phyloP scores from a whole-genome alignment of 2,888 invertebrate species.

The Tridacna crocea region DNA sequence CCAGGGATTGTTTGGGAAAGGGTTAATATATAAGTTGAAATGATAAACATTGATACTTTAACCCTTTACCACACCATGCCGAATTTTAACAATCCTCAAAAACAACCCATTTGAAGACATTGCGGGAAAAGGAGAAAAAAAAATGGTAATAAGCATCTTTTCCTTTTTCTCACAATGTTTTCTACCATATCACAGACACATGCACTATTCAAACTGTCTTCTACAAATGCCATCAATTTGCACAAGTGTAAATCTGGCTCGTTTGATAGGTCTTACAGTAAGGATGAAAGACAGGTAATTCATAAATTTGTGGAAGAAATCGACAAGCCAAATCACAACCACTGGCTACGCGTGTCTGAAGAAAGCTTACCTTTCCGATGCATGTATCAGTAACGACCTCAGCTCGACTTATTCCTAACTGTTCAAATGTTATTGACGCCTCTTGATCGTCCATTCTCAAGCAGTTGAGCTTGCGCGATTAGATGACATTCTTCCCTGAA shows the following conservation, averaged over 20 bases:
- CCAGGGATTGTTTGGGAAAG: too few relatives aligned
- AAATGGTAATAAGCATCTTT: background rate
- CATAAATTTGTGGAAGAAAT: too few relatives aligned
- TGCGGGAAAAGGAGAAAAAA: constrained; percentile 6
- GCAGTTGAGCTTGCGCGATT: background rate
- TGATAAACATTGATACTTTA: background rate
- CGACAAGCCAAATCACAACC: too few relatives aligned
- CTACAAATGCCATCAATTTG: too few relatives aligned
- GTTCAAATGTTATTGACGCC: constrained; percentile 66
- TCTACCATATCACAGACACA: background rate
- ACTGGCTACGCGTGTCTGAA: too few relatives aligned
- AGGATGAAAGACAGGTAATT: too few relatives aligned
- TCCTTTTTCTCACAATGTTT: constrained; percentile 21
- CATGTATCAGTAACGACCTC: constrained; percentile 62
- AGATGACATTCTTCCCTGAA: too few relatives aligned
- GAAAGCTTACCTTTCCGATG: constrained; percentile 62
- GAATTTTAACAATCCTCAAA: background rate
- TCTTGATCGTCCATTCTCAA: constrained; percentile 33
- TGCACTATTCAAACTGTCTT: too few relatives aligned
- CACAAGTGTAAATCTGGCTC: too few relatives aligned
- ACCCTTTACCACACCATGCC: background rate
- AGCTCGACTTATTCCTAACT: constrained; percentile 67
- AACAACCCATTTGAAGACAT: background rate
- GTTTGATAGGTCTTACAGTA: too few relatives aligned
- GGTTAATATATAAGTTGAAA: background rate